Base-by-base conservation (phyloP, 2,113 vertebrate species). In the Ahaetulla prasina region DNA sequence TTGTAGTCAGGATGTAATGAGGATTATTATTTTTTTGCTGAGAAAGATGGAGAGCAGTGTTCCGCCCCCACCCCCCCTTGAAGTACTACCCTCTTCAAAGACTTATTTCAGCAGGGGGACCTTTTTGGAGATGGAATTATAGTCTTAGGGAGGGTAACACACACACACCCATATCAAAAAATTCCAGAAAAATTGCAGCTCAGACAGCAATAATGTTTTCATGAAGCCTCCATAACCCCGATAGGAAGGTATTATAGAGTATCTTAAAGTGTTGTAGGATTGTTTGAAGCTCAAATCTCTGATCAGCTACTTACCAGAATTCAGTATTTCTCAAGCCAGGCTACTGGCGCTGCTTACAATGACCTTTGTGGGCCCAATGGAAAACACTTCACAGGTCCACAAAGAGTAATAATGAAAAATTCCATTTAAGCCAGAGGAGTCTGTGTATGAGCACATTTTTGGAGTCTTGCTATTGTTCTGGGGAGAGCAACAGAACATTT, bases 61-160 rank as follows among this genome's bases (percentile, higher is more conserved):
- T 1, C 0, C 30, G 12, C 12, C 4, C 30, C 11, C 11, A n/a
- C n/a, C 2, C 0, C 63, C 60, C 30, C 14, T 35, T 35, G 5
- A 35, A 74, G 6, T 74, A 18, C 68, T 74, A 35, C n/a, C n/a
- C 68, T 39, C 63, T 74, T 74, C 63, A 74, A 74, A 74, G 63
- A 18, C 14, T 74, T 14, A 6, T 68, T 74, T n/a, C 12, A 74
- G n/a, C 14, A 74, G 30, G 30, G 63, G 12, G 30, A 2, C 63
- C 30, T 74, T 68, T 74, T 74, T 39, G n/a, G 68, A 74, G 68
- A 35, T 35, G 68, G 16, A 16, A 16, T 39, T 16, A 35, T 74
- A 20, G 68, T 74, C 6, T 74, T 39, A 16, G n/a, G 68, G 68
- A 74, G n/a, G n/a, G 6, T 20, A 20, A 10, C 3, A 52, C 50